Evolutionary conservation across 2,888 invertebrate species (phyloP), one percentile per base, ranked within the genome.

Genomic region (Empis stercorea): DNA sequence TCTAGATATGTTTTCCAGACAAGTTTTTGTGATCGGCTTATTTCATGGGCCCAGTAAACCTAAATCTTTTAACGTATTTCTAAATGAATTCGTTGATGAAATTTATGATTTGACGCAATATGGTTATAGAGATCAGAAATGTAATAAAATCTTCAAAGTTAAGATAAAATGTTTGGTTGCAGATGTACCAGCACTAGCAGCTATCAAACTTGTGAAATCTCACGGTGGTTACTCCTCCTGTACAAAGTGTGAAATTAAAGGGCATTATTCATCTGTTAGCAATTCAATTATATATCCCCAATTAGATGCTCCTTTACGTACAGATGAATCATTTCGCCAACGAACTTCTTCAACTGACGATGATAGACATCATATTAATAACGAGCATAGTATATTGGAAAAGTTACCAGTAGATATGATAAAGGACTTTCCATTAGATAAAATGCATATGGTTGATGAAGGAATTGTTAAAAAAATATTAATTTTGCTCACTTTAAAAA

Each of bases 371-470:
- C 15, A 23, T 23, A 11, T n/a, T 23, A 14, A 20, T 27, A n/a
- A 4, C 11, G 40, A 40, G 13, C 40, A 40, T 5, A 23, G 3
- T 13, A 27, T 40, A 20, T n/a, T 40, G 4, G 40, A 20, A 40
- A 40, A 40, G 6, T 27, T 40, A n/a, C 23, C 23, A 10, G 15
- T 40, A n/a, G 40, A 40, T 40, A 40, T 40, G 40, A 23, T 40
- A 4, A 17, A 20, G 4, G 27, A 20, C 23, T 40, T 40, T 23
- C 40, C 40, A n/a, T 23, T 40, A 6, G 37, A 37, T 37, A 37
- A 37, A 37, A 37, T 37, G 37, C 37, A 37, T 14, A 11, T 37
- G 11, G 23, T 40, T 1, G 40, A 40, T n/a, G 40, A 40, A 27
- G 40, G 40, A 1, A 23, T 40, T 2, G 40, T 40, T 7, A 40